Evolutionary conservation across 1,140 invertebrate species (phyloP).

Genomic region (Drosophila varians): DNA sequence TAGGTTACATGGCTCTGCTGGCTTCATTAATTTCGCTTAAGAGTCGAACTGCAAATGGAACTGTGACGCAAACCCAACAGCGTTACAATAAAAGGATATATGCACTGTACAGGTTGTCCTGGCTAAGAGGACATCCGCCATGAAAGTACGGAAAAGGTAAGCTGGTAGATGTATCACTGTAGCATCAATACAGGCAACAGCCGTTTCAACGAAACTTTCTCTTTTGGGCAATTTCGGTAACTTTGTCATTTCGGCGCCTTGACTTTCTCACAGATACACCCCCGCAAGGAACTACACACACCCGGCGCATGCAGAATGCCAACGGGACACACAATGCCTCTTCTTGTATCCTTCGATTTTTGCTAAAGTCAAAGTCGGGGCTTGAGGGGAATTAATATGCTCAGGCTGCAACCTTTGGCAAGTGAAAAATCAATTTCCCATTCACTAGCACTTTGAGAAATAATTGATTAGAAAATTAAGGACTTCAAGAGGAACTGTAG

Average conservation of each 20-base stretch:
- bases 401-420: constrained; percentile 64
- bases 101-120: background rate
- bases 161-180: constrained; percentile 3
- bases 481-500: background rate
- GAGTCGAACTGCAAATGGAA: constrained; percentile 50
- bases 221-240: constrained; percentile 69
- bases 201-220: constrained; percentile 58
- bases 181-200: constrained; percentile 42
- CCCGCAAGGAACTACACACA: constrained; percentile 1
- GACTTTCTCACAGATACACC: constrained; percentile 27
- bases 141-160: background rate
- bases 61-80: constrained; percentile 15
- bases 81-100: constrained; percentile 5
- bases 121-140: background rate
- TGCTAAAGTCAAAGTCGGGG: constrained; percentile 26
- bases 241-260: constrained; percentile 66
- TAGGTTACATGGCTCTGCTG: constrained; percentile 43
- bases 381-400: constrained; percentile 68
- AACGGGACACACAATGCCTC: constrained; percentile 36
- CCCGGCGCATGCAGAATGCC: constrained; percentile 34
- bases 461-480: background rate
- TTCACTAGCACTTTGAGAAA: constrained; percentile 5
- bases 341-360: constrained; percentile 31
- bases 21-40: constrained; percentile 74
- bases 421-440: constrained; percentile 74